A percentile compares a stretch with the other conserved stretches of the same genome.
Evolutionary conservation across 2,113 vertebrate genomes (phyloP).

Genomic region (Alosa alosa): DNA sequence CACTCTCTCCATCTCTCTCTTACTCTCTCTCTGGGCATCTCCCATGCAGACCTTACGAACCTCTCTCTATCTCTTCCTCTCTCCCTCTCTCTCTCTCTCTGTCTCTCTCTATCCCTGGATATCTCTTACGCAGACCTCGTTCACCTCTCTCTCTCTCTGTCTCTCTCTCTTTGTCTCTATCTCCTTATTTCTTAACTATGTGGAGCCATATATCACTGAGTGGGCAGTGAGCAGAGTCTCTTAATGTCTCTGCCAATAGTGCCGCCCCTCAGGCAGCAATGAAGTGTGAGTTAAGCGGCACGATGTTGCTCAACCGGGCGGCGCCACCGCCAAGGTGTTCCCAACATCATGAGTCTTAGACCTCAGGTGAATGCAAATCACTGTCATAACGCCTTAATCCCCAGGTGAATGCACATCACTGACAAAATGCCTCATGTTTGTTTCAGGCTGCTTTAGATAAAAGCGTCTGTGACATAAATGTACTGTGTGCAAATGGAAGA

Average conservation of each 20-base stretch:
- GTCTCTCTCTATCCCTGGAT: conserved; percentile 36
- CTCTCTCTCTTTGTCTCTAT: background rate
- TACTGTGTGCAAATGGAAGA: background rate
- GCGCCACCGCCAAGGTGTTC: background rate
- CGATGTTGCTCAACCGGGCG: background rate
- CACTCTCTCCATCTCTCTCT: background rate
- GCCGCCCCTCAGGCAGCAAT: background rate
- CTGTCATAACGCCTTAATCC: no score
- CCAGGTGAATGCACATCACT: no score
- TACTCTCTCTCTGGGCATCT: conserved; percentile 1
- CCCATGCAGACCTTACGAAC: conserved; percentile 33
- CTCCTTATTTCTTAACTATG: conserved; percentile 29
- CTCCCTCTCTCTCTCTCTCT: conserved; percentile 21
- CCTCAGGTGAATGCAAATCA: no score
- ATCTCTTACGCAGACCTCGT: conserved; percentile 48
- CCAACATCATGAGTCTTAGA: background rate
- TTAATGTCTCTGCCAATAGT: background rate
- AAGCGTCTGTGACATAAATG: no score
- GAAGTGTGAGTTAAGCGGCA: background rate
- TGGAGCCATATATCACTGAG: conserved; percentile 53
- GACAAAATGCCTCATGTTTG: background rate
- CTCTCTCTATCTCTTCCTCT: conserved; percentile 38
- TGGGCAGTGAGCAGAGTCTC: conserved; percentile 33
- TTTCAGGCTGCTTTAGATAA: no score
- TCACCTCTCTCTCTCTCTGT: background rate